Conservation (phyloP, 2,888 invertebrate genomes). For the Lathronympha strigana region DNA sequence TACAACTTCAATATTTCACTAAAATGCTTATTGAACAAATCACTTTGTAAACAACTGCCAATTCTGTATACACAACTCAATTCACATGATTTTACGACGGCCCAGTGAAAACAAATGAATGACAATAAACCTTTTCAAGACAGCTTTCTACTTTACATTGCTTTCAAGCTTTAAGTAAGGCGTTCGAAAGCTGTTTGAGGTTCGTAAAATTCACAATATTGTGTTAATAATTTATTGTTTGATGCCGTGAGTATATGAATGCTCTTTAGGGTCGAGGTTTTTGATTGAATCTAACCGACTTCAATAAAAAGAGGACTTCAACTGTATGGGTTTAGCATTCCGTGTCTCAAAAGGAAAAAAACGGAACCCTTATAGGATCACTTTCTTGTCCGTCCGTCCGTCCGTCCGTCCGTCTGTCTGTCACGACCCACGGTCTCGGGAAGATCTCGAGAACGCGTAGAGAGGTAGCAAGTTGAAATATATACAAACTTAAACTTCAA, state of each 20-base stretch:
- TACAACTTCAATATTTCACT: background rate
- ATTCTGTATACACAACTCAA: background rate
- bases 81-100: constrained; percentile 8
- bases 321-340: too few relatives aligned
- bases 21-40: background rate
- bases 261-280: background rate
- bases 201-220: constrained; percentile 10
- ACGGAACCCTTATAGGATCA: too few relatives aligned
- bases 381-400: too few relatives aligned
- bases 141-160: constrained; percentile 15
- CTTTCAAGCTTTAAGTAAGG: background rate
- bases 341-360: too few relatives aligned
- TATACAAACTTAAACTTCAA: too few relatives aligned
- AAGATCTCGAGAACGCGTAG: too few relatives aligned
- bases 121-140: constrained; percentile 6
- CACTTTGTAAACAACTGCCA: background rate
- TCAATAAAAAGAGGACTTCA: too few relatives aligned
- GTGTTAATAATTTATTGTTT: constrained; percentile 13
- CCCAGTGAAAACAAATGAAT: constrained; percentile 3
- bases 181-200: constrained; percentile 7
- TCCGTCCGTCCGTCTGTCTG: too few relatives aligned
- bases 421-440: too few relatives aligned
- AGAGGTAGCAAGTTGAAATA: too few relatives aligned
- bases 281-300: too few relatives aligned
- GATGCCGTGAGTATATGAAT: background rate